A percentile compares a stretch with the other conserved stretches of the same genome.
Evolutionary conservation across 2,888 invertebrate species (phyloP).

Genomic region (Lobophora halterata): DNA sequence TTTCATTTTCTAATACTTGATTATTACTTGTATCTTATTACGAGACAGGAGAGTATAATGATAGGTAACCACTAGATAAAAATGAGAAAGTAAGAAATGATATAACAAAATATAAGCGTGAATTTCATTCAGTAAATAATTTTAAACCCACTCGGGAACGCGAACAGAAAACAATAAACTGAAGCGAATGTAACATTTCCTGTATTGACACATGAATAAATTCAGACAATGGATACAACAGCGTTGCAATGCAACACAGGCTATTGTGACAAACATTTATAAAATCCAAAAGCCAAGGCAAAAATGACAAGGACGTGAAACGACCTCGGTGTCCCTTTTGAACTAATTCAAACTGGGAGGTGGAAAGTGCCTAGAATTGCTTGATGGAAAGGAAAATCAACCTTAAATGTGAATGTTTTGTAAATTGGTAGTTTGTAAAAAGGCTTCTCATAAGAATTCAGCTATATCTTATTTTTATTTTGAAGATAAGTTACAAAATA

Average conservation of each 20-base stretch:
- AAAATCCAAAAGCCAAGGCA: slow-evolving; percentile 35
- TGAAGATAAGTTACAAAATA: too few relatives aligned
- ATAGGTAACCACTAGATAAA: too few relatives aligned
- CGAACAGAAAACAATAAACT: slow-evolving; percentile 26
- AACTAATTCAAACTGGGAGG: slow-evolving; percentile 17
- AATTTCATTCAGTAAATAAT: slow-evolving; percentile 3
- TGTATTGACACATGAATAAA: slow-evolving; percentile 30
- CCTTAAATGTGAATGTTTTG: too few relatives aligned
- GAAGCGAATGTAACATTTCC: slow-evolving; percentile 27
- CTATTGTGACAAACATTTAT: slow-evolving; percentile 26
- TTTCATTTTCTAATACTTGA: too few relatives aligned
- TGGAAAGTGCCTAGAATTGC: slow-evolving; percentile 11
- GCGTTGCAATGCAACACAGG: slow-evolving; percentile 19
- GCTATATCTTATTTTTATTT: too few relatives aligned
- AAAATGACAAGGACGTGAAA: slow-evolving; percentile 35
- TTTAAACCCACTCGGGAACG: slow-evolving; percentile 14
- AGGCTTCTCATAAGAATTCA: too few relatives aligned
- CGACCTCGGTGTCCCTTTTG: slow-evolving; percentile 32
- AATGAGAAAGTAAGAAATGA: slow-evolving; percentile 2
- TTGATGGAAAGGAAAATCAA: too few relatives aligned
- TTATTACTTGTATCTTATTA: too few relatives aligned
- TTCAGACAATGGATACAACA: slow-evolving; percentile 25
- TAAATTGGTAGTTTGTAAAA: too few relatives aligned
- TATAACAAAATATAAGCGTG: neutral
- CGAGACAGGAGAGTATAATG: too few relatives aligned